Percentiles rank a stretch among this genome's conserved stretches.
Evolutionary conservation across 1,140 invertebrate species (phyloP).

Genomic region (Camponotus pennsylvanicus): DNA sequence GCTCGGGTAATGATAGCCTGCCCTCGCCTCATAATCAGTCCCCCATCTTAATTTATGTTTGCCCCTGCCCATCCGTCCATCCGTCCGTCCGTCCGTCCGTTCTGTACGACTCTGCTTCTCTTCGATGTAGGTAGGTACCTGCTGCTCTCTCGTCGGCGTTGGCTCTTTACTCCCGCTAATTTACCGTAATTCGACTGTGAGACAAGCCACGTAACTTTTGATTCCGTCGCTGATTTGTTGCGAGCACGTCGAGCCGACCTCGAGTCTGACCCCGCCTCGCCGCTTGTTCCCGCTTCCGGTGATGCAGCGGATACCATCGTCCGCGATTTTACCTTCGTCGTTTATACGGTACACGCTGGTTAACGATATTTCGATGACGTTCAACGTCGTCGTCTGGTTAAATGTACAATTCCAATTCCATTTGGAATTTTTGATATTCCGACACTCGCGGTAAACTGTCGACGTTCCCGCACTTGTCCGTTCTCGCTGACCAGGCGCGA

Average conservation of each 20-base stretch:
- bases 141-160: constrained; percentile 71
- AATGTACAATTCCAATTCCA: background rate
- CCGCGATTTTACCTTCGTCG: background rate
- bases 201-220: constrained; percentile 75
- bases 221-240: constrained; percentile 74
- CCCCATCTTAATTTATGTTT: constrained; percentile 86
- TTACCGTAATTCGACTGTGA: constrained; percentile 83
- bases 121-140: constrained; percentile 84
- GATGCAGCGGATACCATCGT: background rate
- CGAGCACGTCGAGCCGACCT: constrained; percentile 57
- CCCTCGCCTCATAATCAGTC: constrained; percentile 85
- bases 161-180: constrained; percentile 83
- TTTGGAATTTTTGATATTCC: background rate
- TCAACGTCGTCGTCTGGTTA: too few relatives aligned
- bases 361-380: background rate
- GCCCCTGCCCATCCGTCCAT: constrained; percentile 82
- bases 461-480: constrained; percentile 27
- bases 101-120: constrained; percentile 74
- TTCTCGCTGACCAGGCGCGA: constrained; percentile 60
- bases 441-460: background rate
- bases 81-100: constrained; percentile 63
- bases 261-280: constrained; percentile 39
- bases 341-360: background rate
- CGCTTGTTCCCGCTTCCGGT: constrained; percentile 65
- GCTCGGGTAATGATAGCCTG: constrained; percentile 85